Percentiles rank a stretch among this genome's conserved stretches.
These are phyloP conservation scores for Brachyhypopomus occidentalis DNA, from an alignment of 2,113 vertebrate species.

Conservation along the genomic window DNA sequence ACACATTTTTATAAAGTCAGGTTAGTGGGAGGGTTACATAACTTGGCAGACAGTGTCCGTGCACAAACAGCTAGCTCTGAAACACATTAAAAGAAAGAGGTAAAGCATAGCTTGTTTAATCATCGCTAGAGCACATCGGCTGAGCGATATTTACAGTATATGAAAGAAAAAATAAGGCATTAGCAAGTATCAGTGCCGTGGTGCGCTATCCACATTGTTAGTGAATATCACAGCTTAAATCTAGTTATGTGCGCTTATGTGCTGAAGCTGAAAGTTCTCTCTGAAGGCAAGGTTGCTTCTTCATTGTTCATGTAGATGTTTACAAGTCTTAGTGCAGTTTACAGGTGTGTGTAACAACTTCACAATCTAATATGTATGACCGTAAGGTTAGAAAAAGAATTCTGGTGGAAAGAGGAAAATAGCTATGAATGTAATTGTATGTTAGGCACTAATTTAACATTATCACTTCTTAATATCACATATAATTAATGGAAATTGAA, in stretches of 20 bases:
- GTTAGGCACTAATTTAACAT: neutral
- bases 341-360: neutral
- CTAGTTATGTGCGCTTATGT: neutral
- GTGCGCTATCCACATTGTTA: neutral
- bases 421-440: neutral
- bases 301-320: neutral
- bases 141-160: neutral
- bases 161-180: neutral
- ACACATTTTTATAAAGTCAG: no score
- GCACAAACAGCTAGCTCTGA: no score
- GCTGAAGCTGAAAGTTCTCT: neutral
- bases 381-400: neutral
- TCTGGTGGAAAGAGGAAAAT: neutral
- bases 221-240: neutral
- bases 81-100: no score
- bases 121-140: neutral
- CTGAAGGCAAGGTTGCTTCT: neutral
- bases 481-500: no score
- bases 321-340: neutral
- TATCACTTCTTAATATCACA: constrained; percentile 1
- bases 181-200: neutral
- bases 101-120: neutral
- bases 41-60: no score
- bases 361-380: neutral
- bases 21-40: no score